Conservation (phyloP, 2,888 invertebrate species). For the Embidobia sp. region DNA sequence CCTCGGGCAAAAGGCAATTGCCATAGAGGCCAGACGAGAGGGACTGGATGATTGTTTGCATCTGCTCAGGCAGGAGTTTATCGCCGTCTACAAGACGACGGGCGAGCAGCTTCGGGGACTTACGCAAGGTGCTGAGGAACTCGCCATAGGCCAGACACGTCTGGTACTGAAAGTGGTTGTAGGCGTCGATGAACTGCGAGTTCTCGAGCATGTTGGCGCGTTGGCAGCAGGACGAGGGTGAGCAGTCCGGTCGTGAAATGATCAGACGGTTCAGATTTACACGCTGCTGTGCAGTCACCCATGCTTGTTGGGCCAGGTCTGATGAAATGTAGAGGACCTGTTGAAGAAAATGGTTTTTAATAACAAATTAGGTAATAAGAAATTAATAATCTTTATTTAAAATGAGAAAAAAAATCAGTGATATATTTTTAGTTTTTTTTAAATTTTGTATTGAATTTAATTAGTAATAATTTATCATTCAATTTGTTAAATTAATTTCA, state of each 20-base stretch:
- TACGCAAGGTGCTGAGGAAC: slow-evolving; percentile 86
- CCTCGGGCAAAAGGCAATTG: slow-evolving; percentile 88
- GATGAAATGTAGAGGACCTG: slow-evolving; percentile 84
- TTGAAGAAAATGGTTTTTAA: too few relatives aligned
- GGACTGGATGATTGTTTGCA: slow-evolving; percentile 83
- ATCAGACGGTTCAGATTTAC: slow-evolving; percentile 90
- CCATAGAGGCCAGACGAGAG: slow-evolving; percentile 87
- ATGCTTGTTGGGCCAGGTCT: slow-evolving; percentile 88
- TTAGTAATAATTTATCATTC: too few relatives aligned
- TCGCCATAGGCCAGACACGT: slow-evolving; percentile 87
- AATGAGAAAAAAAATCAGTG: too few relatives aligned
- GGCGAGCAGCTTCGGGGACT: slow-evolving; percentile 87
- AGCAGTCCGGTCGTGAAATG: slow-evolving; percentile 88
- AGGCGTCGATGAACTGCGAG: slow-evolving; percentile 89
- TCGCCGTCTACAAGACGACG: slow-evolving; percentile 87
- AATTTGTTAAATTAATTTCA: too few relatives aligned
- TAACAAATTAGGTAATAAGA: too few relatives aligned
- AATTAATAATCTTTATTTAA: too few relatives aligned
- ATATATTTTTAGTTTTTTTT: too few relatives aligned
- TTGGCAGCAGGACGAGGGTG: slow-evolving; percentile 90
- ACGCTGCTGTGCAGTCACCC: slow-evolving; percentile 94
- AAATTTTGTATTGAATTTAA: too few relatives aligned
- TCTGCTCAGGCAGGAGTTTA: slow-evolving; percentile 81
- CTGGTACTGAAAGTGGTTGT: slow-evolving; percentile 92
- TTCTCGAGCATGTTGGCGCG: slow-evolving; percentile 86